phyloP scores from a whole-genome alignment of 92 coral and sea anemone species.

The Bergia puertoricense region DNA sequence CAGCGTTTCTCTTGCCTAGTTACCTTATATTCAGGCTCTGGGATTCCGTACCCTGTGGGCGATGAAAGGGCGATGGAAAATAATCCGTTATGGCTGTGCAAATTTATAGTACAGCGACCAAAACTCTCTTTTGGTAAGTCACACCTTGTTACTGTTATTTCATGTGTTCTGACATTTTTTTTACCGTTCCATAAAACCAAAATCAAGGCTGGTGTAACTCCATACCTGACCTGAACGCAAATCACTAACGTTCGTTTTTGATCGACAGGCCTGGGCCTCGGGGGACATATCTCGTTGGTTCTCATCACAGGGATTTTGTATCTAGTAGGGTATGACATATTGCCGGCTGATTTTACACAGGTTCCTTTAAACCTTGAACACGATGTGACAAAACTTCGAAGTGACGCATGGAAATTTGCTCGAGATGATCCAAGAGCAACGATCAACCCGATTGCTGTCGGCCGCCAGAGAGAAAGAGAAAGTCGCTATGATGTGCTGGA shows the following conservation, averaged over 20 bases:
- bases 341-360: conserved; percentile 91
- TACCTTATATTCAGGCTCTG: not conserved
- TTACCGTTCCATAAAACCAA: not conserved
- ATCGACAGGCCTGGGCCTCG: conserved; percentile 71
- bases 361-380: conserved; percentile 91
- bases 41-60: not conserved
- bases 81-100: conserved; percentile 52
- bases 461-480: conserved; percentile 72
- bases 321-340: conserved; percentile 82
- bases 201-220: not conserved
- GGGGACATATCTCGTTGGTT: conserved; percentile 73
- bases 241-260: not conserved
- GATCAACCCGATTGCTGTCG: conserved; percentile 77
- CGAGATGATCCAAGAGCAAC: conserved; percentile 85
- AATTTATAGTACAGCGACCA: conserved; percentile 61
- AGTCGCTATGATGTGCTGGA: conserved; percentile 79
- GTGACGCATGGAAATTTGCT: conserved; percentile 97
- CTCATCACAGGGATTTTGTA: conserved; percentile 73
- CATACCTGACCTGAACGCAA: not conserved
- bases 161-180: not conserved
- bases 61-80: conserved; percentile 16
- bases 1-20: not conserved
- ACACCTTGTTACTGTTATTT: not conserved
- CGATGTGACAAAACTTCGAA: conserved; percentile 83
- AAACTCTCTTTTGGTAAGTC: conserved; percentile 75